These are phyloP conservation scores for Aplochiton taeniatus DNA, from an alignment of 2,797 vertebrate species.

Conservation along the genomic window DNA sequence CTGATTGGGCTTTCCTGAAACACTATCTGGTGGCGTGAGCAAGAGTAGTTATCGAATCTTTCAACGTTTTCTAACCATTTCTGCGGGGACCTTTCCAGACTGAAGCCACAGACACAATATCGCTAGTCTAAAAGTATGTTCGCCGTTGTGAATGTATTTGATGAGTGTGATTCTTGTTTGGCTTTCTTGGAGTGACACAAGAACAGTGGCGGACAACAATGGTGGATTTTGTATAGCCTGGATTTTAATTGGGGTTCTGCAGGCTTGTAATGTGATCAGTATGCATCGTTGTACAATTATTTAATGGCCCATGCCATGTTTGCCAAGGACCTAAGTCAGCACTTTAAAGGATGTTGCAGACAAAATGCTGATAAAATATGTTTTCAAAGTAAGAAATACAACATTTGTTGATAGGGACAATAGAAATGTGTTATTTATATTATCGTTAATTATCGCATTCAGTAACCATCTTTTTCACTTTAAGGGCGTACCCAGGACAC, in stretches of 20 bases:
- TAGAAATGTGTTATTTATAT: neutral
- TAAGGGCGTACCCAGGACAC: too few species aligned
- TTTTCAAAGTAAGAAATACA: conserved; percentile 2
- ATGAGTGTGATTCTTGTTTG: conserved; percentile 3
- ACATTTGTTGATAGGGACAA: neutral
- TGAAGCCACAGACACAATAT: neutral
- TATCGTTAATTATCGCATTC: neutral
- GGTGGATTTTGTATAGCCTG: conserved; percentile 1
- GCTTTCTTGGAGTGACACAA: conserved; percentile 14
- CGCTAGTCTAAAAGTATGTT: neutral
- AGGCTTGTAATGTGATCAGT: conserved; percentile 5
- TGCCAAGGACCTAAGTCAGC: conserved; percentile 42
- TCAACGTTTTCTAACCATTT: neutral
- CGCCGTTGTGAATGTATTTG: neutral
- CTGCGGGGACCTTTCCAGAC: neutral
- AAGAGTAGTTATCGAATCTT: conserved; percentile 26
- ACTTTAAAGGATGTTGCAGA: conserved; percentile 27
- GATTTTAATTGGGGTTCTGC: conserved; percentile 40
- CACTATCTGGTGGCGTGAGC: conserved; percentile 5
- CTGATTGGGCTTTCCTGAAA: conserved; percentile 23
- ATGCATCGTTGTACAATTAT: conserved; percentile 32
- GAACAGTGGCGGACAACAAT: conserved; percentile 18
- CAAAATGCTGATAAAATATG: conserved; percentile 5
- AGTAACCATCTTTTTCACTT: too few species aligned
- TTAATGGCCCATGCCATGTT: conserved; percentile 44